phyloP scores from a whole-genome alignment of 2,888 invertebrate genomes.

The Anoplius nigerrimus region DNA sequence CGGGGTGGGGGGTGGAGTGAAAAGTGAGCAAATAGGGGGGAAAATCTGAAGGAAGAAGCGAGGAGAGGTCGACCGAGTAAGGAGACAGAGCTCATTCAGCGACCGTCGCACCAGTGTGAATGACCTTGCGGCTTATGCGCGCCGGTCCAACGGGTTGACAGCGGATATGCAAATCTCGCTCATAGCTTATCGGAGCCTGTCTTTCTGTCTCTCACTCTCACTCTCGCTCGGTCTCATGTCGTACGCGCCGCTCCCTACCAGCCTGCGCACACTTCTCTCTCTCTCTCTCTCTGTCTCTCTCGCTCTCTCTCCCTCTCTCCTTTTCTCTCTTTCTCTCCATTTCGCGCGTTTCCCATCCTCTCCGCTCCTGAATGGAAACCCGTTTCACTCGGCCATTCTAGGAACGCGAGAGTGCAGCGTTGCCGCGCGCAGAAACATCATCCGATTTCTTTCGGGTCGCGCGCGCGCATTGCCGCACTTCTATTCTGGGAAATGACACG shows the following conservation, averaged over 20 bases:
- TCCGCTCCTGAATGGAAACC: slow-evolving; percentile 52
- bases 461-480: no score
- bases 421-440: slow-evolving; percentile 20
- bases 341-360: slow-evolving; percentile 13
- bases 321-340: slow-evolving; percentile 12
- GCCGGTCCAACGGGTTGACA: slow-evolving; percentile 59
- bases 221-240: slow-evolving; percentile 18
- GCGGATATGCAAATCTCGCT: slow-evolving; percentile 66
- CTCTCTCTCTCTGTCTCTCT: slow-evolving; percentile 11
- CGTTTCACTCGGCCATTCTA: slow-evolving; percentile 44
- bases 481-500: no score
- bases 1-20: no score
- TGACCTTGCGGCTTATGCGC: slow-evolving; percentile 54
- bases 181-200: slow-evolving; percentile 39
- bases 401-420: slow-evolving; percentile 23
- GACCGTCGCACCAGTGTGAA: slow-evolving; percentile 41
- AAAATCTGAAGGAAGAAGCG: slow-evolving; percentile 3
- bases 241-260: slow-evolving; percentile 14
- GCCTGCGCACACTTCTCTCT: no score
- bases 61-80: background rate
- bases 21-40: slow-evolving; percentile 17
- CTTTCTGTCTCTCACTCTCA: slow-evolving; percentile 18
- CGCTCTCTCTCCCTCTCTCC: slow-evolving; percentile 13
- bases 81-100: background rate
- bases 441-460: no score